Conservation (phyloP, 1,140 invertebrate genomes). For the Paraescarpia echinospica region DNA sequence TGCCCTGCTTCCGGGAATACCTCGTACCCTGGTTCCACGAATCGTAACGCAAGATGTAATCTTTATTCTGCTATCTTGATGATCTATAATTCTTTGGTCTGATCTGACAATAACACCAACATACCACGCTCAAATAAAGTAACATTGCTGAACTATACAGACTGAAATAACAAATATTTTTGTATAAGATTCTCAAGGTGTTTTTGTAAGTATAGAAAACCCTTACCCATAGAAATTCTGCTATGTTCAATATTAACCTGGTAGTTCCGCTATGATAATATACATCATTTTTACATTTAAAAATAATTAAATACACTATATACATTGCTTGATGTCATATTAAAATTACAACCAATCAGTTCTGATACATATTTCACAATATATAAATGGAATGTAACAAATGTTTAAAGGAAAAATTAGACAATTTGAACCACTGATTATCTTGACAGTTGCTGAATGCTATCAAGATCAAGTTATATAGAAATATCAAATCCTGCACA, state of each 20-base stretch:
- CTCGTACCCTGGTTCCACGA: no score
- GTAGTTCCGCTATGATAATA: background rate
- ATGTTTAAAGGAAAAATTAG: background rate
- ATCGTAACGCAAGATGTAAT: background rate
- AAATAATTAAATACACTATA: background rate
- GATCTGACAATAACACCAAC: background rate
- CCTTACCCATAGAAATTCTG: background rate
- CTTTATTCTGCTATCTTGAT: background rate
- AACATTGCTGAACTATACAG: background rate
- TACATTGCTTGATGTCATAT: background rate
- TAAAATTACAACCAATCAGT: background rate
- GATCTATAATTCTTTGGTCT: background rate
- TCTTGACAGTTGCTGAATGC: background rate
- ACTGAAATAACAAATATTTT: background rate
- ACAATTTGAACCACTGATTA: background rate
- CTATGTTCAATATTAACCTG: background rate
- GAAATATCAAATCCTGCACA: background rate
- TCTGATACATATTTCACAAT: background rate
- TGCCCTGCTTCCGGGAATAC: background rate
- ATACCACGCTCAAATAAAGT: background rate
- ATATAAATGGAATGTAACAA: constrained; percentile 2
- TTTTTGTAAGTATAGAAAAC: background rate
- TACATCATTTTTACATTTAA: background rate
- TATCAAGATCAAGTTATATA: background rate
- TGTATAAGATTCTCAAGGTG: background rate